Evolutionary conservation across 2,797 vertebrate genomes (phyloP), one percentile per base, ranked within the genome.

Genomic region (Crenichthys baileyi): DNA sequence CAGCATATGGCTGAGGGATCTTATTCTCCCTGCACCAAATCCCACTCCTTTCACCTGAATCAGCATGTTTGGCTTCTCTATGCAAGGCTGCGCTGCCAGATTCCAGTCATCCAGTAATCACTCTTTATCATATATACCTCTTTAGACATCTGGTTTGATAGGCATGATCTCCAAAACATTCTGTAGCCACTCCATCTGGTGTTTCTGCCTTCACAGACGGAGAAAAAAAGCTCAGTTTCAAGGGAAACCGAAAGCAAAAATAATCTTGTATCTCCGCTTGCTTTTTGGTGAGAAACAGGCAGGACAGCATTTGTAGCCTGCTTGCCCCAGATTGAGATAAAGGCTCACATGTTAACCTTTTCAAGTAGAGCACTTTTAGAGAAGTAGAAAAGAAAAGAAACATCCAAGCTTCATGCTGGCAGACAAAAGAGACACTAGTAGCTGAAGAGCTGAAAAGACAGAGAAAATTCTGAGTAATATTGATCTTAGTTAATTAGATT

Each of bases 401-500:
- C 79, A 76, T 89, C 72, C 77, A 82, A 82, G 86, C 82, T 77
- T 83, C 76, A 83, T 83, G 89, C 79, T 39, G 82, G 83, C 87
- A 88, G 87, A 91, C 88, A 90, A 91, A 89, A 82, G 87, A 93
- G 87, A 88, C 90, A 67, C 85, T 18, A 70, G 89, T 79, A 90
- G 89, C 90, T 77, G 88, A 84, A 87, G 89, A 87, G 90, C 88
- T 85, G 88, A 86, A 90, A 91, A 94, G 90, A 94, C 88, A 85
- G 91, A 91, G 91, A 94, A 87, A 92, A 92, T 91, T 93, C 91
- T 87, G 92, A 94, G 93, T 94, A 89, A 88, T 95, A 95, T 95
- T 95, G 95, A 96, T 96, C 94, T 91, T 87, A 85, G 93, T 94
- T 95, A 95, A 96, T 95, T 95, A 95, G 92, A 95, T 95, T 96